Percentiles rank a stretch among this genome's conserved stretches.
These are phyloP conservation scores for Zaprionus inermis DNA, from an alignment of 1,140 invertebrate genomes.

Conservation along the genomic window DNA sequence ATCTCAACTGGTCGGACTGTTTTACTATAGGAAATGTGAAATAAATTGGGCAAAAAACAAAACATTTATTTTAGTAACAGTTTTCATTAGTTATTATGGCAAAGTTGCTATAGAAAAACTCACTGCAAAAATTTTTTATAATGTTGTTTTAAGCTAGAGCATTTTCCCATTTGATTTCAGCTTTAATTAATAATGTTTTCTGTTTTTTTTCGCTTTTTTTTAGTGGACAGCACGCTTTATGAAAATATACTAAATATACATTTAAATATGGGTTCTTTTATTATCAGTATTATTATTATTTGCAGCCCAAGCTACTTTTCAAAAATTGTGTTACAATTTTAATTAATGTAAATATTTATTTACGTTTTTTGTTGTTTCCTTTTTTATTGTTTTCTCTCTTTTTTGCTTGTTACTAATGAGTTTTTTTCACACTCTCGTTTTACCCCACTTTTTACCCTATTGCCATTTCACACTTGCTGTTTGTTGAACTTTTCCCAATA, in stretches of 20 bases:
- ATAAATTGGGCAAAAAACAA: neutral
- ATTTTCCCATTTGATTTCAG: conserved; percentile 13
- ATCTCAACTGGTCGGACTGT: neutral
- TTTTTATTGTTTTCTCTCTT: conserved; percentile 1
- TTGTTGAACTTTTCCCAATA: conserved; percentile 19
- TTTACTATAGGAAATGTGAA: conserved; percentile 3
- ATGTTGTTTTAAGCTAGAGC: neutral
- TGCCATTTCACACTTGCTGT: conserved; percentile 59
- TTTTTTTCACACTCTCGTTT: conserved; percentile 23
- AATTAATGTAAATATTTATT: conserved; percentile 55
- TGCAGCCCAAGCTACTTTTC: conserved; percentile 3
- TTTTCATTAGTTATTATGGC: neutral
- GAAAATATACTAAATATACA: conserved; percentile 56
- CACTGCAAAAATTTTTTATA: neutral
- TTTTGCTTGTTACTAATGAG: conserved; percentile 24
- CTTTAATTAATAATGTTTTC: conserved; percentile 10
- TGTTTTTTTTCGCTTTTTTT: neutral
- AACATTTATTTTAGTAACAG: neutral
- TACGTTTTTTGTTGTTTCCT: conserved; percentile 14
- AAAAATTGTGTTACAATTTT: conserved; percentile 13
- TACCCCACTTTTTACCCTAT: conserved; percentile 34
- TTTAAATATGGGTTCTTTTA: neutral
- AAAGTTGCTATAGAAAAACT: neutral
- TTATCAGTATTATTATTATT: conserved; percentile 5
- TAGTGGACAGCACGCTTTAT: conserved; percentile 38